Percentiles rank a stretch among this genome's conserved stretches.
phyloP scores from a whole-genome alignment of 2,888 invertebrate genomes.

The Microctonus hyperodae region DNA sequence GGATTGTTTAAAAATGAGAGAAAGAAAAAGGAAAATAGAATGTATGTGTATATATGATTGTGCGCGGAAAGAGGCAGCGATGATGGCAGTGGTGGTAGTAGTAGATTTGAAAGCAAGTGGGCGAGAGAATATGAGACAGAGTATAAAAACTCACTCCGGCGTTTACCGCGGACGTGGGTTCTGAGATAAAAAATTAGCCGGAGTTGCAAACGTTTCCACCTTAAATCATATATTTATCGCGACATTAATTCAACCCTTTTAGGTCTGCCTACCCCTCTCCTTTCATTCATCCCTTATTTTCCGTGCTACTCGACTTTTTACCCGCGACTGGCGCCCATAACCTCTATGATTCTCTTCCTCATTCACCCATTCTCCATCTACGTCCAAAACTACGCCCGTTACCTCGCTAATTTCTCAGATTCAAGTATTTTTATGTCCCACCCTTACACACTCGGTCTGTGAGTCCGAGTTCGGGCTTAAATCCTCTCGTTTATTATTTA shows the following conservation, averaged over 20 bases:
- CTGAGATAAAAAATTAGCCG: constrained; percentile 64
- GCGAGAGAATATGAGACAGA: constrained; percentile 27
- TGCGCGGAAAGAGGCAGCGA: background rate
- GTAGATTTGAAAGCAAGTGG: background rate
- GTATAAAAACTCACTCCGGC: constrained; percentile 49
- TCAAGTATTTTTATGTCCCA: constrained; percentile 62
- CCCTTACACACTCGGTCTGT: constrained; percentile 37
- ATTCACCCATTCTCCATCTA: constrained; percentile 29
- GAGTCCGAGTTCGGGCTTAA: constrained; percentile 52
- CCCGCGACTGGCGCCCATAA: constrained; percentile 26
- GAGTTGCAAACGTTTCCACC: constrained; percentile 62
- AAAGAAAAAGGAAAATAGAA: constrained; percentile 4
- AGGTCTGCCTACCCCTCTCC: constrained; percentile 41
- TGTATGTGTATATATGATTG: background rate
- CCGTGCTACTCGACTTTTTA: constrained; percentile 32
- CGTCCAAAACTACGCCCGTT: constrained; percentile 45
- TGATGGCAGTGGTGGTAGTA: background rate
- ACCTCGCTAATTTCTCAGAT: constrained; percentile 64
- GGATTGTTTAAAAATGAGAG: constrained; percentile 45
- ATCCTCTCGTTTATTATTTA: constrained; percentile 64
- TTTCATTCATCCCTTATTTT: constrained; percentile 17
- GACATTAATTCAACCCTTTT: constrained; percentile 65
- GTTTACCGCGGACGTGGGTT: constrained; percentile 45
- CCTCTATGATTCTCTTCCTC: constrained; percentile 16
- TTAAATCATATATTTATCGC: constrained; percentile 65